Evolutionary conservation across 2,113 vertebrate genomes (phyloP).

Genomic region (Octodon degus): DNA sequence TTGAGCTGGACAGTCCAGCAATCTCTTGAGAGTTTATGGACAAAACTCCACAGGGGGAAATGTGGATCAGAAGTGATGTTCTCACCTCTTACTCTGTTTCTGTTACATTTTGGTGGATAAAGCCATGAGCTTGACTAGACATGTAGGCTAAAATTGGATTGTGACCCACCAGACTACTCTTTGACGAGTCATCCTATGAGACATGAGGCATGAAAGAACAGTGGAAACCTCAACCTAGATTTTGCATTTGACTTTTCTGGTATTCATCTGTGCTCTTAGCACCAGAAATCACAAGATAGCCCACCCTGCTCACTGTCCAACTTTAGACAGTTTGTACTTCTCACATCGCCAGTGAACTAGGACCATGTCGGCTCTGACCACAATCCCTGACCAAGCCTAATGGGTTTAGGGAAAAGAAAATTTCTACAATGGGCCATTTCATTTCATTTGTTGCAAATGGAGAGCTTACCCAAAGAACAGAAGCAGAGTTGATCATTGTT

Average conservation of each 20-base stretch:
- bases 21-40: neutral
- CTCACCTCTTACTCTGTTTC: neutral
- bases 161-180: neutral
- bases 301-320: fast-evolving
- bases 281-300: neutral
- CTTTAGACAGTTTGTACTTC: neutral
- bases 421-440: neutral
- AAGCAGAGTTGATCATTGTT: neutral
- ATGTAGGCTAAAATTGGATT: neutral
- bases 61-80: neutral
- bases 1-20: neutral
- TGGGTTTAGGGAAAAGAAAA: neutral
- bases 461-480: fast-evolving
- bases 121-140: neutral
- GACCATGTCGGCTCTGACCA: neutral
- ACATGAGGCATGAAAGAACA: neutral
- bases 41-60: neutral
- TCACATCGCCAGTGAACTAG: neutral
- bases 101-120: neutral
- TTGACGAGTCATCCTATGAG: neutral
- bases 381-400: neutral
- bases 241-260: neutral
- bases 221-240: neutral
- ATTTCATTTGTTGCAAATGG: neutral
- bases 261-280: neutral